phyloP scores from a whole-genome alignment of 2,113 vertebrate species.

The Balaeniceps rex region DNA sequence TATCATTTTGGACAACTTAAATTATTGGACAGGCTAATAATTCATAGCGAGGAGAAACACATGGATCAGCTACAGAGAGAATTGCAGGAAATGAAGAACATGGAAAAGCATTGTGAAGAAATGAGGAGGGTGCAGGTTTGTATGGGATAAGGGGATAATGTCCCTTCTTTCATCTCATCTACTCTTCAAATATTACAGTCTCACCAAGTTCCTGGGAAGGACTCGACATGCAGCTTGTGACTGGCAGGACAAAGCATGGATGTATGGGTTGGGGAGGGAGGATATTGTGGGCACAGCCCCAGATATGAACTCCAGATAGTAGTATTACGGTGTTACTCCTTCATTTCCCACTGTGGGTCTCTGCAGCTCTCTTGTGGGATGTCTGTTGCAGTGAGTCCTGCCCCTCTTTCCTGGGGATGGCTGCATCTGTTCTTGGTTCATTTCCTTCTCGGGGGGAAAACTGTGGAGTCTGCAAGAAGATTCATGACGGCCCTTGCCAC shows the following conservation, averaged over 20 bases:
- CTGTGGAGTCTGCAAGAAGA: neutral
- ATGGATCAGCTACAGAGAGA: neutral
- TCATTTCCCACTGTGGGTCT: neutral
- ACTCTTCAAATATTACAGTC: neutral
- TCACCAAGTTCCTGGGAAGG: neutral
- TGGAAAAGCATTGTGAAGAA: neutral
- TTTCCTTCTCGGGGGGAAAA: neutral
- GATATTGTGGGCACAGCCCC: neutral
- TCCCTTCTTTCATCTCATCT: neutral
- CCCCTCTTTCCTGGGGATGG: neutral
- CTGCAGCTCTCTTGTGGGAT: neutral
- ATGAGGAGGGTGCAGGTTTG: neutral
- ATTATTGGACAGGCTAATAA: neutral
- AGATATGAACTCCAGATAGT: neutral
- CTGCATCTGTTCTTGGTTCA: neutral
- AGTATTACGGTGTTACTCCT: neutral
- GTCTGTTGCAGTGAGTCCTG: neutral
- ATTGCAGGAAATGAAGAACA: neutral
- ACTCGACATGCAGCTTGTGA: neutral
- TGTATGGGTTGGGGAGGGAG: neutral
- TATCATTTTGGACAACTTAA: neutral
- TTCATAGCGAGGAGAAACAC: neutral
- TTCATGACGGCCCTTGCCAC: neutral
- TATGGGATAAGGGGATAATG: neutral
- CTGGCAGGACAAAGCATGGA: neutral